Conservation (phyloP, 2,888 invertebrate genomes). For the Machimus rusticus region DNA sequence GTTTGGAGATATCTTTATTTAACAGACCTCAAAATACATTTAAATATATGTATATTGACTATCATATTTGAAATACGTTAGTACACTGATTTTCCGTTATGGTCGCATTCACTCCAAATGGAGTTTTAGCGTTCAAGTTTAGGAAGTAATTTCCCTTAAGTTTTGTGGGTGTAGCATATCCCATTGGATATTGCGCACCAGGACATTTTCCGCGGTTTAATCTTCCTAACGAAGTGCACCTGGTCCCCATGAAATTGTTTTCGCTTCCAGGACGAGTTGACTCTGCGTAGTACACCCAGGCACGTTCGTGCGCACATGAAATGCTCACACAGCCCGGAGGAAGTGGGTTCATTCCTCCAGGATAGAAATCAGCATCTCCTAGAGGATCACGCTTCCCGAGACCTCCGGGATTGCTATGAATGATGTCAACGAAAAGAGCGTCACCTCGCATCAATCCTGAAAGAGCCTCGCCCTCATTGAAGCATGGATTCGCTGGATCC, state of each 20-base stretch:
- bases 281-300: conserved; percentile 57
- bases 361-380: conserved; percentile 60
- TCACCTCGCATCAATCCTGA: conserved; percentile 56
- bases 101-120: conserved; percentile 53
- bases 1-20: not conserved
- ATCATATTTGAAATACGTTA: not conserved
- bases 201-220: conserved; percentile 54
- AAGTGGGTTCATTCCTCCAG: conserved; percentile 56
- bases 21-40: not conserved
- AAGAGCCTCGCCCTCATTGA: conserved; percentile 55
- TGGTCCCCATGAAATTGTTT: conserved; percentile 53
- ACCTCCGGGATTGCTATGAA: conserved; percentile 58
- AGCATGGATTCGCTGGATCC: conserved; percentile 61
- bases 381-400: conserved; percentile 55
- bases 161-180: conserved; percentile 53
- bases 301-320: conserved; percentile 56
- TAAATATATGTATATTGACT: not conserved
- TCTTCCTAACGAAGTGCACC: conserved; percentile 54
- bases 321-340: conserved; percentile 55
- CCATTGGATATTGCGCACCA: conserved; percentile 56
- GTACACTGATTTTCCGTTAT: not conserved
- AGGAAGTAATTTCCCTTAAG: conserved; percentile 60
- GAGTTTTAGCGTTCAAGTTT: conserved; percentile 53
- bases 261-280: conserved; percentile 56
- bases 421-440: conserved; percentile 57